phyloP scores from a whole-genome alignment of 2,888 invertebrate species.

The Neuroscelio doddi region DNA sequence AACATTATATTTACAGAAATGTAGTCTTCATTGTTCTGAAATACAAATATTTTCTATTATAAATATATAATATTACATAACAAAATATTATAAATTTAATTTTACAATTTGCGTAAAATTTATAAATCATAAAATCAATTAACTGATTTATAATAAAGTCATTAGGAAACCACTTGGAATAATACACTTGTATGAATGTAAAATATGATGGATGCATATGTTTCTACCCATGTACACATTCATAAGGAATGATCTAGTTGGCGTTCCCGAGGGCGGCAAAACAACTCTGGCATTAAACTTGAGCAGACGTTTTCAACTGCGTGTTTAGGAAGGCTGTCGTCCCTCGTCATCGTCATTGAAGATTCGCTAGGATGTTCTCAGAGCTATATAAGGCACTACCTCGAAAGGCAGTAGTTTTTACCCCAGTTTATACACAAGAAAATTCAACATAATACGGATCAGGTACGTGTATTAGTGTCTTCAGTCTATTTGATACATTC shows the following conservation, averaged over 20 bases:
- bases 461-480: constrained; percentile 40
- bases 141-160: too few species aligned
- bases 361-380: constrained; percentile 52
- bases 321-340: constrained; percentile 69
- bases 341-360: constrained; percentile 68
- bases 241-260: background rate
- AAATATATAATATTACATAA: too few species aligned
- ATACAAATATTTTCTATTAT: too few species aligned
- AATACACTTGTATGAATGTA: background rate
- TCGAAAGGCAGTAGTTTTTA: constrained; percentile 51
- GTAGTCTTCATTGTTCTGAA: too few species aligned
- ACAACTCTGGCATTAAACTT: constrained; percentile 67
- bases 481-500: constrained; percentile 28
- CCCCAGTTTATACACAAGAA: constrained; percentile 46
- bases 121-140: too few species aligned
- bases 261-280: constrained; percentile 26
- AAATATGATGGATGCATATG: background rate
- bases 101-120: too few species aligned
- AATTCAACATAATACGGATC: constrained; percentile 38
- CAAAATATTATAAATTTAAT: too few species aligned
- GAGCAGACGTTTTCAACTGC: constrained; percentile 69
- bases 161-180: too few species aligned
- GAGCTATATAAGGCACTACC: constrained; percentile 30
- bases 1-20: too few species aligned
- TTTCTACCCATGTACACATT: background rate